These are phyloP conservation scores for Leptopterna dolabrata DNA, from an alignment of 2,888 invertebrate genomes.

Conservation along the genomic window DNA sequence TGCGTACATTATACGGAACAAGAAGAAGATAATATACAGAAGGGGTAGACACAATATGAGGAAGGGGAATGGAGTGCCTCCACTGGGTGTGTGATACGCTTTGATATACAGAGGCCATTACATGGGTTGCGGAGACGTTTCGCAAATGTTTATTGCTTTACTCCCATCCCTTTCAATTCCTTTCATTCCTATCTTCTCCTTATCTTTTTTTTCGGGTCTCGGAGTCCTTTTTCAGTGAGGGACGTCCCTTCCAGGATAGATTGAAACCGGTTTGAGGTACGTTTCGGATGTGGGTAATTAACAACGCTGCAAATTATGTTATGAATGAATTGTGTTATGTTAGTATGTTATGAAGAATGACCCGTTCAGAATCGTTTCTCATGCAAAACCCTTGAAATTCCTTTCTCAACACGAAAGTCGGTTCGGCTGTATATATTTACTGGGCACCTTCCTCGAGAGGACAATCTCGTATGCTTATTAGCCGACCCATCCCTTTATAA, in stretches of 20 bases:
- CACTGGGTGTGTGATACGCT: constrained; percentile 18
- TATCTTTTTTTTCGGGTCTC: constrained; percentile 6
- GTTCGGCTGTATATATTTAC: too few relatives aligned
- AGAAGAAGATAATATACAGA: constrained; percentile 44
- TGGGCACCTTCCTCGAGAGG: too few relatives aligned
- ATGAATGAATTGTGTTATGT: too few relatives aligned
- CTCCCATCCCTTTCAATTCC: constrained; percentile 15
- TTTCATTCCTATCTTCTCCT: neutral
- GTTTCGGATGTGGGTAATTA: too few relatives aligned
- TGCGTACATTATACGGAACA: constrained; percentile 13
- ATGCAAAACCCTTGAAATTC: too few relatives aligned
- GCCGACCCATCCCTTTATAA: too few relatives aligned
- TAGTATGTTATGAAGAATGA: too few relatives aligned
- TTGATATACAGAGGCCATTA: constrained; percentile 48
- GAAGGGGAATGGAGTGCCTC: constrained; percentile 37
- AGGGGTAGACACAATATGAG: constrained; percentile 37
- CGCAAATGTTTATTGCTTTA: constrained; percentile 44
- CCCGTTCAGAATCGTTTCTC: too few relatives aligned
- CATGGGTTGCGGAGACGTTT: constrained; percentile 43
- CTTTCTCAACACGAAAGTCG: too few relatives aligned
- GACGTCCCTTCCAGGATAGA: neutral
- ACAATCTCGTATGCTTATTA: too few relatives aligned
- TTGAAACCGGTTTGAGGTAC: too few relatives aligned
- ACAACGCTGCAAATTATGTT: too few relatives aligned
- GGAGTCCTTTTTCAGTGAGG: neutral